These are phyloP conservation scores for Lithophane leautieri DNA, from an alignment of 2,888 invertebrate species.

Conservation along the genomic window DNA sequence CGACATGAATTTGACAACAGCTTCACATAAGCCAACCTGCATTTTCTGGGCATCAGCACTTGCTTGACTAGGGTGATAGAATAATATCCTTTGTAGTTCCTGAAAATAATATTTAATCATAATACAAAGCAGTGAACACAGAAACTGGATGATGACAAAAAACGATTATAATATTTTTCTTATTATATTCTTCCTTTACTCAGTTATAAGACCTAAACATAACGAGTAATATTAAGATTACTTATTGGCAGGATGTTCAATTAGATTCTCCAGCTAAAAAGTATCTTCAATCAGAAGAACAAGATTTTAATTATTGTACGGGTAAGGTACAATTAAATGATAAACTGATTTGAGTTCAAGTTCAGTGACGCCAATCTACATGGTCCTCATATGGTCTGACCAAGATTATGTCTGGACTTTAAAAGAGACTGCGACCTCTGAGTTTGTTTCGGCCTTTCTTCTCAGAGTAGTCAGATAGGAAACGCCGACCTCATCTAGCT, in stretches of 20 bases:
- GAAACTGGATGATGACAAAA: not conserved
- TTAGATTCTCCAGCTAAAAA: not conserved
- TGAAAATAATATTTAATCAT: constrained; percentile 76
- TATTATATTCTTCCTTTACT: not conserved
- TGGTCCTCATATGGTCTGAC: too few relatives aligned
- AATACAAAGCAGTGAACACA: not conserved
- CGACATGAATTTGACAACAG: constrained; percentile 98
- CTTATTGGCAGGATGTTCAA: not conserved
- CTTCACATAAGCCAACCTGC: constrained; percentile 98
- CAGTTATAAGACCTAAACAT: not conserved
- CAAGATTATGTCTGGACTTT: too few relatives aligned
- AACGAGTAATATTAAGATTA: not conserved
- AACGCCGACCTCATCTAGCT: too few relatives aligned
- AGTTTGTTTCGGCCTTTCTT: too few relatives aligned
- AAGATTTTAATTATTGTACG: too few relatives aligned
- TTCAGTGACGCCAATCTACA: too few relatives aligned
- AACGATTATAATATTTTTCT: not conserved
- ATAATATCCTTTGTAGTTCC: constrained; percentile 97
- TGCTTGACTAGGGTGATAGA: constrained; percentile 95
- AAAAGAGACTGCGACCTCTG: too few relatives aligned
- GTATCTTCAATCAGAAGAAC: not conserved
- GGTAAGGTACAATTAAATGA: too few relatives aligned
- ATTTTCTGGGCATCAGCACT: constrained; percentile 96
- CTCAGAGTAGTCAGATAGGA: too few relatives aligned
- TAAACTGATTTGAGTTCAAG: too few relatives aligned